These are phyloP conservation scores for Dicaeum eximium DNA, from an alignment of 2,113 vertebrate species.

Conservation along the genomic window DNA sequence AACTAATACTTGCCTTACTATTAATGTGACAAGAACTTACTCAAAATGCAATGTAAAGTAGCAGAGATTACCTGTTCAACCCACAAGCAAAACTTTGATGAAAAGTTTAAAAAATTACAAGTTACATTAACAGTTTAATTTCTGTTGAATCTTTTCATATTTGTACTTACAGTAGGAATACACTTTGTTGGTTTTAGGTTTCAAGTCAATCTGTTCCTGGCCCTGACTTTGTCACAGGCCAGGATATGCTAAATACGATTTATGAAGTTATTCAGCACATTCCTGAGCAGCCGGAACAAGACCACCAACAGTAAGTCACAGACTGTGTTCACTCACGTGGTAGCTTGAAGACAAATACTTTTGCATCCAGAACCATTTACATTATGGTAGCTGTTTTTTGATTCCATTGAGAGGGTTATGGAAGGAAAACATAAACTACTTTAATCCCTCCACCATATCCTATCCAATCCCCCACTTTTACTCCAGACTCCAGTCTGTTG, in stretches of 20 bases:
- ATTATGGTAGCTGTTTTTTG: neutral
- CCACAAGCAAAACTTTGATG: neutral
- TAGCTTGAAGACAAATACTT: neutral
- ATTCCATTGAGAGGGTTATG: neutral
- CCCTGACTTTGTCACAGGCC: constrained; percentile 38
- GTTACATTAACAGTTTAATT: neutral
- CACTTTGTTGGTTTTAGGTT: constrained; percentile 56
- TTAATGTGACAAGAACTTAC: neutral
- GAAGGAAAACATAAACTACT: neutral
- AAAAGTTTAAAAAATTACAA: neutral
- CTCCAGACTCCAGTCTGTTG: neutral
- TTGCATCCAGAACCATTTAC: neutral
- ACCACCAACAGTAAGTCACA: constrained; percentile 67
- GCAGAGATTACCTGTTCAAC: neutral
- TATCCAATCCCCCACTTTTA: neutral
- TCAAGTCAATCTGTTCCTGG: constrained; percentile 21
- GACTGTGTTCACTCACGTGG: neutral
- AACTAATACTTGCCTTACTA: neutral
- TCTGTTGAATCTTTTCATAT: neutral
- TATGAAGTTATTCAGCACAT: constrained; percentile 78
- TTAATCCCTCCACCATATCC: neutral
- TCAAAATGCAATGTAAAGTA: neutral
- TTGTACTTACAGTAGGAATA: neutral
- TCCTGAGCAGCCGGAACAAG: constrained; percentile 61
- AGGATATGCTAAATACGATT: constrained; percentile 61